Evolutionary conservation across 2,113 vertebrate genomes (phyloP), one percentile per base, ranked within the genome.

Genomic region (Callocephalon fimbriatum): DNA sequence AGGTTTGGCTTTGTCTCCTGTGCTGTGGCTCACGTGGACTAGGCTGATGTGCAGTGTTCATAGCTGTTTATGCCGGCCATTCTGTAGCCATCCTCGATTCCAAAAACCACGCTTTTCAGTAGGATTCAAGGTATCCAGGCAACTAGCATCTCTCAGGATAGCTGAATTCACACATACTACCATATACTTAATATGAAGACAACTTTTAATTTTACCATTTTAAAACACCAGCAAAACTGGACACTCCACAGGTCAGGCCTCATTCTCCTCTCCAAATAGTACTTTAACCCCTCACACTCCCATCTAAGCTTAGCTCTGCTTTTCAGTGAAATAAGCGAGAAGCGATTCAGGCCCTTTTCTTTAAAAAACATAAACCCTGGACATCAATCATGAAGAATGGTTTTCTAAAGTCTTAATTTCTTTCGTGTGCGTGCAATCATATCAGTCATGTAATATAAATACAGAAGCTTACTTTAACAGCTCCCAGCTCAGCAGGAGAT

Each of bases 1-100:
- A 92, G 40, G 62, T 72, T 75, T 87, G 85, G 51, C 66, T 91
- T 54, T 86, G 45, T 40, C n/a, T 42, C 31, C 4, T 26, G 44
- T 50, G 54, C 47, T 0, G 0, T 25, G 16, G 77, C 38, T 88
- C 47, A 44, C 23, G 1, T 2, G 38, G 56, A 6, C 42, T 6
- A 21, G 38, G 51, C 45, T 70, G 54, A 38, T 23, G 32, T 31
- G 45, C 18, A 18, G 1, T 14, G 45, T 9, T 53, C 13, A 4
- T 3, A 27, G 65, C 56, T 89, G 22, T 37, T 73, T 27, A 26
- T 11, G 11, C 22, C 21, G 72, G 50, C 67, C 65, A 29, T 54
- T 78, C 38, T 10, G 27, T 76, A 91, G 67, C 76, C 79, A 65
- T 21, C n/a, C 70, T 31, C 4, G 9, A 15, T 76, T 75, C 65